Evolutionary conservation across 2,113 vertebrate species (phyloP).

Genomic region (Rhodinocichla rosea): DNA sequence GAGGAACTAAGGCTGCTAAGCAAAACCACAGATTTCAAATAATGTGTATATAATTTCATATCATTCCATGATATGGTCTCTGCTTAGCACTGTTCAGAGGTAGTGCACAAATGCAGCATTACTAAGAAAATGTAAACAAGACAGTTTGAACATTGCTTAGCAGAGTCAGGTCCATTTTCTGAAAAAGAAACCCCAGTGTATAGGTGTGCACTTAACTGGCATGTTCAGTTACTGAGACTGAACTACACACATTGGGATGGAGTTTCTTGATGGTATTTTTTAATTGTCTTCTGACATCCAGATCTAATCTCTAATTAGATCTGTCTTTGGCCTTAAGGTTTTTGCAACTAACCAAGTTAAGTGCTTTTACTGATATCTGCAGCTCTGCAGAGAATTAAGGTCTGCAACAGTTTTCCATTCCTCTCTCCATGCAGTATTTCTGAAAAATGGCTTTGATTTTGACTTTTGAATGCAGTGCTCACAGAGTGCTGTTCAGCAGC

Average conservation of each 20-base stretch:
- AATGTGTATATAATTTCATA: neutral
- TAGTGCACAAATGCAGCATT: constrained; percentile 32
- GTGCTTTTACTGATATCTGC: neutral
- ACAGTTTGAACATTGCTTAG: constrained; percentile 14
- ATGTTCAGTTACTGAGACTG: neutral
- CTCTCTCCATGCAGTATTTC: neutral
- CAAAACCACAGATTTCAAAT: neutral
- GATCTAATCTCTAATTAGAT: neutral
- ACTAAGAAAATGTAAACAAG: constrained; percentile 48
- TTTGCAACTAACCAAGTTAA: neutral
- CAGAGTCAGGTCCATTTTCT: neutral
- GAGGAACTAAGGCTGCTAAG: neutral
- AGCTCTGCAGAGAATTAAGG: neutral
- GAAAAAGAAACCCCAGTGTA: neutral
- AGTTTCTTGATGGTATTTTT: neutral
- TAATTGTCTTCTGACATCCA: neutral
- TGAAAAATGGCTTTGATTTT: neutral
- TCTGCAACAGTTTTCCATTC: neutral
- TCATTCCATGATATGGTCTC: neutral
- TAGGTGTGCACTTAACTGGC: neutral
- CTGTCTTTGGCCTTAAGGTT: neutral
- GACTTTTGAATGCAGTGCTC: neutral
- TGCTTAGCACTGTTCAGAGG: constrained; percentile 53
- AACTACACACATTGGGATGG: rapidly evolving
- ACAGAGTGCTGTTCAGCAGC: neutral